Evolutionary conservation across 2,797 vertebrate species (phyloP), one percentile per base, ranked within the genome.

Genomic region (Euthynnus affinis): DNA sequence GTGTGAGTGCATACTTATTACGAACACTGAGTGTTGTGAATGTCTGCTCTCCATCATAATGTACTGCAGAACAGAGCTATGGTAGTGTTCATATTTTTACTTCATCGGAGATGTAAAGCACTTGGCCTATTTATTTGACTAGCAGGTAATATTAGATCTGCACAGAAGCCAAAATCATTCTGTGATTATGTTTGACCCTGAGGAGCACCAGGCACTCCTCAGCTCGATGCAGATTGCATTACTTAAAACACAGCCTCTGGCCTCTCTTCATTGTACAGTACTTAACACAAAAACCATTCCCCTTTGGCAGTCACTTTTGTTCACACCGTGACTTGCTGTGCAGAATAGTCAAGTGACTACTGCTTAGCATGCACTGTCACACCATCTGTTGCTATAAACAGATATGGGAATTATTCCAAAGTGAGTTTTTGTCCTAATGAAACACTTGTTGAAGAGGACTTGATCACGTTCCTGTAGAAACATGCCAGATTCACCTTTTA

Each of bases 101-200:
- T 71, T 63, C 20, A 74, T 71, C 56, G 12, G 57, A 78, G 60
- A 60, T 57, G 51, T 53, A 20, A 56, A 71, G 53, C 73, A 84
- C 68, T 40, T 44, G 71, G 60, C 71, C 78, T 84, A 84, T 91
- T 88, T 90, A 83, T 88, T 79, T 89, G 75, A 88, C 65, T 53
- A 60, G 70, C 76, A 70, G 80, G 72, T 83, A 86, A 86, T 86
- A 85, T 87, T 80, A 80, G 73, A 83, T 76, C 62, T 73, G 79
- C 78, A 79, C 78, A 78, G 75, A 72, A 83, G 90, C 90, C 81
- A 87, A 72, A 82, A 84, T 89, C 69, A 82, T 89, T 89, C 76
- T 80, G 76, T 92, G 89, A 86, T 91, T 90, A 88, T 18, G 46
- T 73, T 76, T 87, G 82, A 91, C 89, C 83, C 79, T 32, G 71